Conservation (phyloP, 2,797 vertebrate species). For the Echeneis naucrates region DNA sequence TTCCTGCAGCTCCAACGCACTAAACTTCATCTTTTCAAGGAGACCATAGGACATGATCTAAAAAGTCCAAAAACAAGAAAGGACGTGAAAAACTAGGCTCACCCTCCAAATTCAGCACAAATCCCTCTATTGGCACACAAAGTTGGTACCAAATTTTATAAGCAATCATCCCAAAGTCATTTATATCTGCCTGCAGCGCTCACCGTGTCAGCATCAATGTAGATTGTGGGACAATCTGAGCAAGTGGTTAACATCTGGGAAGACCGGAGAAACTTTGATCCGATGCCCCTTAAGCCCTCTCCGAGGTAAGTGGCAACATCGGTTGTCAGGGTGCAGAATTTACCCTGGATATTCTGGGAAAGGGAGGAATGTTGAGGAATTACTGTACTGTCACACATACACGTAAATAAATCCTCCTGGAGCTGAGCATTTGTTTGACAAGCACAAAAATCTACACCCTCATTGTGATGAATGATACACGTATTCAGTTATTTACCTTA, state of each 20-base stretch:
- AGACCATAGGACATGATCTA: conserved; percentile 97
- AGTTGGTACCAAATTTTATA: background rate
- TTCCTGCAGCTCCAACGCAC: conserved; percentile 96
- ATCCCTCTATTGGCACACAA: background rate
- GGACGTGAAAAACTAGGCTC: background rate
- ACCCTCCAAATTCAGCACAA: background rate
- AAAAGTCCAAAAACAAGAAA: conserved; percentile 37
- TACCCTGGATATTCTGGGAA: conserved; percentile 94
- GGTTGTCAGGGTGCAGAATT: conserved; percentile 96
- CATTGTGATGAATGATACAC: background rate
- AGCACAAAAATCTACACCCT: background rate
- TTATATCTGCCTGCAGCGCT: conserved; percentile 67
- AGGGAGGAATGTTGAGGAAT: background rate
- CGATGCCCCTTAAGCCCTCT: conserved; percentile 95
- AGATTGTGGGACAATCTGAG: conserved; percentile 97
- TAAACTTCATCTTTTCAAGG: conserved; percentile 98
- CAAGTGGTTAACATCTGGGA: conserved; percentile 97
- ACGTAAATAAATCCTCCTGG: background rate
- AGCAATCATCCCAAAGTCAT: background rate
- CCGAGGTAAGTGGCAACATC: conserved; percentile 96
- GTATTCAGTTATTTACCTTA: conserved; percentile 84
- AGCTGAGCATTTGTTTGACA: background rate
- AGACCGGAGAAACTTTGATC: conserved; percentile 95
- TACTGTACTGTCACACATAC: background rate
- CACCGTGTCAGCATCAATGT: conserved; percentile 97